Evolutionary conservation across 1,140 invertebrate genomes (phyloP).

Genomic region (Rhagoletis pomonella): DNA sequence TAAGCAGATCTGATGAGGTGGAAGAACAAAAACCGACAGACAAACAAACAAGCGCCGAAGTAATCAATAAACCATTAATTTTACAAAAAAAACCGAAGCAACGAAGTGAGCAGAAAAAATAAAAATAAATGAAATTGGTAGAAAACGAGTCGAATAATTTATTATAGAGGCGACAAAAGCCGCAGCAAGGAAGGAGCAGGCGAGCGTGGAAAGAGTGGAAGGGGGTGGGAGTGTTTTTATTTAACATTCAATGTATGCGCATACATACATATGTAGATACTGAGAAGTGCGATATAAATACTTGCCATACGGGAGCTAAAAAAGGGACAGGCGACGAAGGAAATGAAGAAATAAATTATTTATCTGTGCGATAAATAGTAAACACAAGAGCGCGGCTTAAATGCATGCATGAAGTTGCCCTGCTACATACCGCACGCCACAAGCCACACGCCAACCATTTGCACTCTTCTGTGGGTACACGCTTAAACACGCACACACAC

Average conservation of each 20-base stretch:
- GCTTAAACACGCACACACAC: background rate
- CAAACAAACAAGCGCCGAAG: conserved; percentile 45
- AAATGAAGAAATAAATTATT: conserved; percentile 54
- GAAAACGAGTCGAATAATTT: conserved; percentile 28
- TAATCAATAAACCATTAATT: conserved; percentile 57
- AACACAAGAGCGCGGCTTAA: conserved; percentile 32
- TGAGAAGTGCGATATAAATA: background rate
- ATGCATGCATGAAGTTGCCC: conserved; percentile 2
- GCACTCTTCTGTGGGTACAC: background rate
- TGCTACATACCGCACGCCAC: background rate
- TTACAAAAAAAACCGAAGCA: conserved; percentile 46
- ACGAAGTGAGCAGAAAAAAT: background rate
- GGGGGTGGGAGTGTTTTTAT: background rate
- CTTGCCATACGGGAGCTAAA: background rate
- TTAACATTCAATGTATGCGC: background rate
- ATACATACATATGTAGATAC: background rate
- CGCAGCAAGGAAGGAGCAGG: background rate
- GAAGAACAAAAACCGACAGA: background rate
- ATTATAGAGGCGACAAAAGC: background rate
- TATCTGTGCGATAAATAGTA: conserved; percentile 50
- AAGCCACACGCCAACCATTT: background rate
- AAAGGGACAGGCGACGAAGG: conserved; percentile 15
- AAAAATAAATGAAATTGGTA: background rate
- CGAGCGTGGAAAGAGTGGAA: background rate
- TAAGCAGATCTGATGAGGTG: background rate